Conservation (phyloP, 2,888 invertebrate species). For the Lasioglossum zephyrum region DNA sequence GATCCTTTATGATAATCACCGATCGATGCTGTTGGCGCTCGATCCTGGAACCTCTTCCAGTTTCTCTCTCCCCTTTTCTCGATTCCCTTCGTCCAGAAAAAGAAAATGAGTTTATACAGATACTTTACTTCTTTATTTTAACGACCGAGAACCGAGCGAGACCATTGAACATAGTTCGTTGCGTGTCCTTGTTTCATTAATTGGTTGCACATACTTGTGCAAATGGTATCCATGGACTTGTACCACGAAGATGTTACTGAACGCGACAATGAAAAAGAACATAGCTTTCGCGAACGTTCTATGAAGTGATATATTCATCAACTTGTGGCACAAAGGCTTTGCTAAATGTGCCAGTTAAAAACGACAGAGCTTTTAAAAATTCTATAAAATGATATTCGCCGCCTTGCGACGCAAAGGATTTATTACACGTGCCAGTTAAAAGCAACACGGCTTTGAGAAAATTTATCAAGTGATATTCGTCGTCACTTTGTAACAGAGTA, state of each 20-base stretch:
- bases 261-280: neutral
- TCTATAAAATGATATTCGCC: neutral
- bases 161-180: neutral
- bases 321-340: neutral
- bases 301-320: neutral
- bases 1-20: slow-evolving; percentile 74
- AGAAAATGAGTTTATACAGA: neutral
- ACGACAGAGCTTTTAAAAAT: neutral
- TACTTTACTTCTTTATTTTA: neutral
- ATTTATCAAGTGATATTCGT: neutral
- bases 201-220: neutral
- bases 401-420: neutral
- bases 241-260: neutral
- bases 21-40: slow-evolving; percentile 68
- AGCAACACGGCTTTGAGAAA: neutral
- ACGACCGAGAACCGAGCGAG: neutral
- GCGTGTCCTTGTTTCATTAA: neutral
- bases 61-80: neutral
- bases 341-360: too few relatives aligned
- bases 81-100: neutral
- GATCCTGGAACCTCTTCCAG: slow-evolving; percentile 31
- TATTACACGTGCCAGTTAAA: neutral
- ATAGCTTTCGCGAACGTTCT: neutral
- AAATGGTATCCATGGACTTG: neutral
- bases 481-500: neutral